Conservation (phyloP, 2,888 invertebrate genomes). For the Cylloceria caligata region DNA sequence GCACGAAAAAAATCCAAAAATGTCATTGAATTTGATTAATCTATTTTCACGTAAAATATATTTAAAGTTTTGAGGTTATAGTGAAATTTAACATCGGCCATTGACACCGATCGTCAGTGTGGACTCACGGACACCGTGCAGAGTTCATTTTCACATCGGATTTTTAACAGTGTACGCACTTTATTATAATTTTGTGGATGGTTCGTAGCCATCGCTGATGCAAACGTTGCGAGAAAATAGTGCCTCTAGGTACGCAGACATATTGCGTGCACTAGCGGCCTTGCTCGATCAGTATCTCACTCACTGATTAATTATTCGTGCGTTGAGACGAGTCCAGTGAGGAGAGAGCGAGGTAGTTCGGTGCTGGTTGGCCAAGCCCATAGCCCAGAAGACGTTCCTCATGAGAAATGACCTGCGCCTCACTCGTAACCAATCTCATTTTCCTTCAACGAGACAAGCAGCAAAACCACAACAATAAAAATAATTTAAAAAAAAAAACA, state of each 20-base stretch:
- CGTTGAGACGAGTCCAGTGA: conserved; percentile 50
- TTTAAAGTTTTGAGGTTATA: too few species aligned
- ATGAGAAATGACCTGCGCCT: conserved; percentile 58
- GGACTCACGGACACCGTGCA: too few species aligned
- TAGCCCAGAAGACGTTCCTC: conserved; percentile 33
- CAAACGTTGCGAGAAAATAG: conserved; percentile 20
- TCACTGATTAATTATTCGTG: conserved; percentile 72
- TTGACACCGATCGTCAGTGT: too few species aligned
- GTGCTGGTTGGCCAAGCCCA: conserved; percentile 9
- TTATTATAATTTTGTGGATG: conserved; percentile 17
- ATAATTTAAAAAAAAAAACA: background rate
- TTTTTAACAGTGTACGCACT: too few species aligned
- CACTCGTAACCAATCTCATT: conserved; percentile 45
- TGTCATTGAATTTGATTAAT: too few species aligned
- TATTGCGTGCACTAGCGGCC: conserved; percentile 32
- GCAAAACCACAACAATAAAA: conserved; percentile 15
- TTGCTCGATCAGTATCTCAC: conserved; percentile 66
- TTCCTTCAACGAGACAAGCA: conserved; percentile 24
- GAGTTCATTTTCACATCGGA: too few species aligned
- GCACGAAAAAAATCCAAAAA: too few species aligned
- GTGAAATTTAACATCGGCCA: too few species aligned
- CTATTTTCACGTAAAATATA: too few species aligned
- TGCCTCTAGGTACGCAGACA: conserved; percentile 31
- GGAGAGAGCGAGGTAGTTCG: conserved; percentile 30
- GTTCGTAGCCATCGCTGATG: conserved; percentile 48